A percentile compares a stretch with the other conserved stretches of the same genome.
Evolutionary conservation across 2,113 vertebrate species (phyloP).

Genomic region (Chamaetylas fuelleborni): DNA sequence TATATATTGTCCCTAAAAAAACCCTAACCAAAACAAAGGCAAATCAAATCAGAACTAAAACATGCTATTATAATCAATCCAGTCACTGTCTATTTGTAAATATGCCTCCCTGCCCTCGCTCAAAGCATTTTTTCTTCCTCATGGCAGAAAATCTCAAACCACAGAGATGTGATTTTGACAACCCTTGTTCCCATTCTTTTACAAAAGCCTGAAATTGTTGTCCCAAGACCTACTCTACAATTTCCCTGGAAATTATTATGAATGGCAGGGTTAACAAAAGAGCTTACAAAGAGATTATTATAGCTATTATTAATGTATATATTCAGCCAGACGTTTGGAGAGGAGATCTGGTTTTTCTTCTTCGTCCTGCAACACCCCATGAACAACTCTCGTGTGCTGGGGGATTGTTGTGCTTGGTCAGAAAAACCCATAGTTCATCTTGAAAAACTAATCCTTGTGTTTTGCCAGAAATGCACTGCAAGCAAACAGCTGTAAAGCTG

Average conservation of each 20-base stretch:
- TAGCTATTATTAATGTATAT: background rate
- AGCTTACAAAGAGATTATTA: background rate
- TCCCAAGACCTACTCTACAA: background rate
- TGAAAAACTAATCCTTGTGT: background rate
- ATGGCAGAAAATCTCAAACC: background rate
- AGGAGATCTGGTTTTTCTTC: background rate
- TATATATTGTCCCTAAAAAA: background rate
- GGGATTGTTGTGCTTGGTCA: background rate
- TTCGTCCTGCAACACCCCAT: background rate
- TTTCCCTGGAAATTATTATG: background rate
- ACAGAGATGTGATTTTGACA: slow-evolving; percentile 3
- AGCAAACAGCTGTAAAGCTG: background rate
- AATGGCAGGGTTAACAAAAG: background rate
- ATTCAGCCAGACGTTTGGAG: background rate
- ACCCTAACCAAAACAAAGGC: background rate
- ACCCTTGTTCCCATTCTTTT: background rate
- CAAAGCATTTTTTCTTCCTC: background rate
- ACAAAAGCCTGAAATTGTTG: background rate
- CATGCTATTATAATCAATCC: background rate
- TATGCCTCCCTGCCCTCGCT: background rate
- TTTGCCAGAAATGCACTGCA: background rate
- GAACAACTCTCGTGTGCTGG: background rate
- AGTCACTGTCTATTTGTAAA: background rate
- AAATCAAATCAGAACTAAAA: background rate
- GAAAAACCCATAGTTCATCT: background rate